These are phyloP conservation scores for Calyptommatus sinebrachiatus DNA, from an alignment of 2,113 vertebrate genomes.

Conservation along the genomic window DNA sequence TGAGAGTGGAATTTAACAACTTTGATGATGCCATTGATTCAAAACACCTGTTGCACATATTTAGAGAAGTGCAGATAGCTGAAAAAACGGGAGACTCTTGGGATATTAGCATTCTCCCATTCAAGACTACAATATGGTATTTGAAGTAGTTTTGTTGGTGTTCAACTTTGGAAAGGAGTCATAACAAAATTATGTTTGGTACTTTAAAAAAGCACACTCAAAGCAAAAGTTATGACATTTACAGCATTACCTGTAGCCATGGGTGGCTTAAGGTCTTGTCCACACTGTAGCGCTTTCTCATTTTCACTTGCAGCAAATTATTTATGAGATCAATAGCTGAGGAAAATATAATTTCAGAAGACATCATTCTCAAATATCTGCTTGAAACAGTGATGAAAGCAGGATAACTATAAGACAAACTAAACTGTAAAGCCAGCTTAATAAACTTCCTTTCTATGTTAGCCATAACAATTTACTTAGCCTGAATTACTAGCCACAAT, in stretches of 20 bases:
- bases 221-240: constrained; percentile 13
- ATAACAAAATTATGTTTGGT: background rate
- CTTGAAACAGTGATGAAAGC: background rate
- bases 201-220: background rate
- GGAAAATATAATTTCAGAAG: constrained; percentile 54
- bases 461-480: background rate
- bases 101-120: background rate
- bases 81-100: background rate
- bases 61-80: too few species aligned
- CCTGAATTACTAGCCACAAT: background rate
- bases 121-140: background rate
- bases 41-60: background rate
- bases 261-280: constrained; percentile 97
- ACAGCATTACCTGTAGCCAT: constrained; percentile 88
- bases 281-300: constrained; percentile 96
- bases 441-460: background rate
- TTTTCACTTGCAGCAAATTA: constrained; percentile 98
- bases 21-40: background rate
- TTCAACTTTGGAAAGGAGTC: background rate
- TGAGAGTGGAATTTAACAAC: background rate
- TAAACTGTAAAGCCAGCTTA: background rate
- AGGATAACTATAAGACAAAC: background rate
- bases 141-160: background rate
- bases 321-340: constrained; percentile 96
- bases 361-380: constrained; percentile 22